Conservation (phyloP, 2,797 vertebrate species). For the Amphiprion clarkii region DNA sequence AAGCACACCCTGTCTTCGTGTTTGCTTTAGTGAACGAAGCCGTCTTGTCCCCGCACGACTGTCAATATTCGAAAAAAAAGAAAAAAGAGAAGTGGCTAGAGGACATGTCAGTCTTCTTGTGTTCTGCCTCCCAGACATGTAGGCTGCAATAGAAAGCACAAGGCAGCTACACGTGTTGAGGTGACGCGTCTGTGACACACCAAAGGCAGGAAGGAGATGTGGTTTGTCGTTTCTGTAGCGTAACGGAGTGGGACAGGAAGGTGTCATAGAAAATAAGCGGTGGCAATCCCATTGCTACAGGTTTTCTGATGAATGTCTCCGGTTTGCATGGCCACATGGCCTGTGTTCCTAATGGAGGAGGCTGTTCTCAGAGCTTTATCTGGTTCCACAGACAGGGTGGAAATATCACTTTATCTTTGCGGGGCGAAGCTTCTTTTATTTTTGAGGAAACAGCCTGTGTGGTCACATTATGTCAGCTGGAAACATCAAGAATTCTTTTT, state of each 20-base stretch:
- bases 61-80: neutral
- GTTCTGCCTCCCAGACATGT: conserved; percentile 35
- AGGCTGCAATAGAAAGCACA: conserved; percentile 49
- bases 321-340: conserved; percentile 63
- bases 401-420: conserved; percentile 79
- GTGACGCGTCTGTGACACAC: conserved; percentile 59
- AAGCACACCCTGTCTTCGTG: conserved; percentile 19
- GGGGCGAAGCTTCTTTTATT: conserved; percentile 49
- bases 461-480: conserved; percentile 71
- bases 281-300: conserved; percentile 73
- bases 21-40: conserved; percentile 19
- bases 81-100: conserved; percentile 25
- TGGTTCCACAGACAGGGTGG: conserved; percentile 78
- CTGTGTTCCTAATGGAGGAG: conserved; percentile 85
- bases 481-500: conserved; percentile 77
- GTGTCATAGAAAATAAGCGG: conserved; percentile 84
- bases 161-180: conserved; percentile 48
- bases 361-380: conserved; percentile 63
- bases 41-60: conserved; percentile 7
- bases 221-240: conserved; percentile 78
- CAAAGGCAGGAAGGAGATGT: conserved; percentile 79
- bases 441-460: conserved; percentile 78
- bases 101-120: conserved; percentile 6
- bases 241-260: conserved; percentile 85
- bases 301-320: conserved; percentile 77